Evolutionary conservation across 1,140 invertebrate genomes (phyloP).

Genomic region (Neotoxoptera formosana): DNA sequence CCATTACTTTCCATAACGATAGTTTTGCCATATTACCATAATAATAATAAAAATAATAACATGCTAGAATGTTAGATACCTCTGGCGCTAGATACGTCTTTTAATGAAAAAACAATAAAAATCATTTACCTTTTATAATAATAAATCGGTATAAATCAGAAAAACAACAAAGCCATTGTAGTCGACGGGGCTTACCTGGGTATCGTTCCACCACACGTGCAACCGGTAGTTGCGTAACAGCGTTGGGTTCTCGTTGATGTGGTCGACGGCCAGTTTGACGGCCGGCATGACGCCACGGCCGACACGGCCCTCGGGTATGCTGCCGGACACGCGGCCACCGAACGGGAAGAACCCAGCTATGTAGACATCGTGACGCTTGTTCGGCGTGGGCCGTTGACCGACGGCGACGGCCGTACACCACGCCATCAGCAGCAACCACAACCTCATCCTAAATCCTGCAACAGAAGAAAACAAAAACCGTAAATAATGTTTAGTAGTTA

Average conservation of each 20-base stretch:
- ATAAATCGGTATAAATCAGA: no score
- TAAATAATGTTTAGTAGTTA: not conserved
- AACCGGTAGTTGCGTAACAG: slow-evolving; percentile 86
- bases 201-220: slow-evolving; percentile 95
- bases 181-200: slow-evolving; percentile 75
- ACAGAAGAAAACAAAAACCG: not conserved
- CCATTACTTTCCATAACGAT: no score
- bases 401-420: slow-evolving; percentile 59
- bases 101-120: no score
- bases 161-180: no score
- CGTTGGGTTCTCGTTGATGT: slow-evolving; percentile 88
- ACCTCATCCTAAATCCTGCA: not conserved
- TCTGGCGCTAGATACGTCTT: no score
- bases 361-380: slow-evolving; percentile 76
- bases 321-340: slow-evolving; percentile 72
- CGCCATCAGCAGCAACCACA: slow-evolving; percentile 30
- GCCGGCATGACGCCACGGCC: slow-evolving; percentile 93
- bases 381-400: slow-evolving; percentile 69
- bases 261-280: slow-evolving; percentile 87
- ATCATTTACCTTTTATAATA: no score
- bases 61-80: no score
- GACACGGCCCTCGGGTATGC: slow-evolving; percentile 66
- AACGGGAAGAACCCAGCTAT: slow-evolving; percentile 93
- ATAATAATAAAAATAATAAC: no score
- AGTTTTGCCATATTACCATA: no score